Base-by-base conservation (phyloP, 2,797 vertebrate genomes). In the Hydrolagus colliei region DNA sequence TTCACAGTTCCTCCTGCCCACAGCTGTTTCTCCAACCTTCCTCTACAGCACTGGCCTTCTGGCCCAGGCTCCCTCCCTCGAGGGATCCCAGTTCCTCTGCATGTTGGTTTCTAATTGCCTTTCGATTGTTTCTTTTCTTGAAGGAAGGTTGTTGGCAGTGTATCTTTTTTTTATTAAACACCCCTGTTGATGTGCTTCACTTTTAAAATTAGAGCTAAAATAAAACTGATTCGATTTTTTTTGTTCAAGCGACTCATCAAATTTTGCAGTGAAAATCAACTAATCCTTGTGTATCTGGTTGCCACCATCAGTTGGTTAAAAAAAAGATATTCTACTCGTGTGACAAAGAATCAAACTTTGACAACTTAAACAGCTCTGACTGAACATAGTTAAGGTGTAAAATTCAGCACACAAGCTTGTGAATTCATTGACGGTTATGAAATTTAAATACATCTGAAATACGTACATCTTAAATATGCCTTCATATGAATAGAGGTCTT, bases 121-220 rank as follows among this genome's bases (percentile, higher is more conserved):
- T 89, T 89, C 89, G 90, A 90, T 90, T 90, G 90, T 91, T 74
- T 91, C 90, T 90, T 89, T 91, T 95, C 94, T 95, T 91, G 93
- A 93, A 91, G 92, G 94, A 95, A 96, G 95, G 94, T 92, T 92
- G 90, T 88, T 88, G 90, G 93, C 93, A 91, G 92, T 95, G 93
- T 93, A 95, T 95, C 94, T 92, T 91, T 88, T 91, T 92, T 95
- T 95, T 94, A 52, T 52, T 41, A 84, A 68, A 95, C 95, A 91
- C 94, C 94, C 93, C 90, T 91, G 92, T 90, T 92, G 94, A 95
- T 94, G 95, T 94, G 91, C 91, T 89, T 88, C 90, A 88, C 92
- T 91, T 91, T 91, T 92, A 89, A 90, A 91, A 90, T 88, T 82
- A 68, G 88, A 86, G 90, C 14, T 63, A 35, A 80, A 27, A 61